Percentiles rank a stretch among this genome's conserved stretches.
Evolutionary conservation across 2,888 invertebrate genomes (phyloP).

Genomic region (Drosophila quinaria): DNA sequence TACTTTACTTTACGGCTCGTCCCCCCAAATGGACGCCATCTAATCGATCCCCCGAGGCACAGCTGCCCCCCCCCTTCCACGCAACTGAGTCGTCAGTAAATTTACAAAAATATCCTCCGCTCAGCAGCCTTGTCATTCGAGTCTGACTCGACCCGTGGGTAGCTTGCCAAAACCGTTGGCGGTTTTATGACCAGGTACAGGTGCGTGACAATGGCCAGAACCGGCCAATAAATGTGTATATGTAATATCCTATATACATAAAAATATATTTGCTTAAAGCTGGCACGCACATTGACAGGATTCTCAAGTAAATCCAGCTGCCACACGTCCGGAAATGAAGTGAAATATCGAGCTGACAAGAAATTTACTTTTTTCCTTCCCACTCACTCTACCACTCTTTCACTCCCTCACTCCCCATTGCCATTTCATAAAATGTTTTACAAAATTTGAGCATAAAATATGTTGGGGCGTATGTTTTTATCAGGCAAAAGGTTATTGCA

Average conservation of each 20-base stretch:
- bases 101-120: constrained; percentile 31
- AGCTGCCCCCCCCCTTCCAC: not conserved
- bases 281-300: constrained; percentile 34
- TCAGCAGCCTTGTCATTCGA: constrained; percentile 17
- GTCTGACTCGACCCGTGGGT: constrained; percentile 10
- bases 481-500: constrained; percentile 40
- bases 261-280: constrained; percentile 1
- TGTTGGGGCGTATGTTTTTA: constrained; percentile 35
- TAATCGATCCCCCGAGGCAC: not conserved
- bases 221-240: constrained; percentile 38
- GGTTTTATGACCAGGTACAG: constrained; percentile 53
- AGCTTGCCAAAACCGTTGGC: constrained; percentile 38
- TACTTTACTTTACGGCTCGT: constrained; percentile 37
- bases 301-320: constrained; percentile 55
- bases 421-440: constrained; percentile 60
- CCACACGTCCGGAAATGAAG: constrained; percentile 61
- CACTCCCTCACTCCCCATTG: constrained; percentile 1
- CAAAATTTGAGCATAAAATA: constrained; percentile 36
- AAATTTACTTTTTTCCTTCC: not conserved
- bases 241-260: not conserved
- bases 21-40: not conserved
- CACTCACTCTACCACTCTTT: no score
- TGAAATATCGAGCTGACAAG: constrained; percentile 67
- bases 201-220: constrained; percentile 61
- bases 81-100: constrained; percentile 38